Conservation (phyloP, 2,113 vertebrate genomes). For the Gymnarchus niloticus region DNA sequence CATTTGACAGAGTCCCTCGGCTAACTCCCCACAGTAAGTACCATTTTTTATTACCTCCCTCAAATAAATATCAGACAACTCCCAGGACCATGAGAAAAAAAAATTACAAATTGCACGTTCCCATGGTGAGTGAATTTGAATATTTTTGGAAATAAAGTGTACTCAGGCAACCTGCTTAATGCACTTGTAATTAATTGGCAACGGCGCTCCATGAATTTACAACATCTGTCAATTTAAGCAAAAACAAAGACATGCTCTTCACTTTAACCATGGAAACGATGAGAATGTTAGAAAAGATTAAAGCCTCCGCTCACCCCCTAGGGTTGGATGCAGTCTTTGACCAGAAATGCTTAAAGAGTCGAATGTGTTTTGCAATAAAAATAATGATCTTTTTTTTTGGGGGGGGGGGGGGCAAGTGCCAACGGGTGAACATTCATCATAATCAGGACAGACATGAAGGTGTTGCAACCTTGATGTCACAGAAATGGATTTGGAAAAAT, state of each 20-base stretch:
- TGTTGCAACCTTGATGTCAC: not conserved
- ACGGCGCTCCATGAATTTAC: not conserved
- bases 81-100: not conserved
- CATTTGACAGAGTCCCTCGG: conserved; percentile 6
- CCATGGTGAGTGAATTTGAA: not conserved
- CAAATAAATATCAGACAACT: conserved; percentile 4
- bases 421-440: not conserved
- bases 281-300: not conserved
- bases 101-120: not conserved
- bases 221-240: not conserved
- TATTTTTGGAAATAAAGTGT: not conserved
- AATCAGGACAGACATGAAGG: not conserved
- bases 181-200: conserved; percentile 4
- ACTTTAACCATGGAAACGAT: not conserved
- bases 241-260: not conserved
- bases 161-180: not conserved
- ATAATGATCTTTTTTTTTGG: conserved; percentile 11
- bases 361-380: conserved; percentile 4
- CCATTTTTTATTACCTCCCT: not conserved
- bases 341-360: conserved; percentile 2
- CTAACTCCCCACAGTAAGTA: conserved; percentile 3
- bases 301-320: not conserved
- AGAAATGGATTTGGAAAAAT: not conserved
- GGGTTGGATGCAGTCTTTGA: conserved; percentile 8
- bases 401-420: not conserved